phyloP scores from a whole-genome alignment of 1,140 invertebrate species.

The Tigriopus japonicus region DNA sequence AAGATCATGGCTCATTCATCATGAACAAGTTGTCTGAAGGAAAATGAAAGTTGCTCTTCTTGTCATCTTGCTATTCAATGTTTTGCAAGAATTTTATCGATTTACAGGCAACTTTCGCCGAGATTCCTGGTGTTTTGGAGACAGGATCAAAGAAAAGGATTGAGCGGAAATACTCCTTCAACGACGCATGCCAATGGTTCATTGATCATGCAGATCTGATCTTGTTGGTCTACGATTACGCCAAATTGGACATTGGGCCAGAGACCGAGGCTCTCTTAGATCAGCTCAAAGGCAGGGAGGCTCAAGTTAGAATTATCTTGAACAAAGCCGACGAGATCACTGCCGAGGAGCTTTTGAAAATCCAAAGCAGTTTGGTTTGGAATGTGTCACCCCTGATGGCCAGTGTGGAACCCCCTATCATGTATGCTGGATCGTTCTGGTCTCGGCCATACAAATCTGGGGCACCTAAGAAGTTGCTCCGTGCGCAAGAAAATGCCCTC shows the following conservation, averaged over 20 bases:
- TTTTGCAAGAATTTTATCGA: neutral
- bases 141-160: constrained; percentile 53
- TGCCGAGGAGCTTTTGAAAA: constrained; percentile 73
- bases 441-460: constrained; percentile 59
- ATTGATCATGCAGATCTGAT: constrained; percentile 86
- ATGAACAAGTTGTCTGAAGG: neutral
- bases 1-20: neutral
- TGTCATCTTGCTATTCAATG: neutral
- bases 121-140: constrained; percentile 87
- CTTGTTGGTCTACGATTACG: constrained; percentile 82
- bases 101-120: constrained; percentile 72
- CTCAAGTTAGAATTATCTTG: constrained; percentile 70
- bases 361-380: constrained; percentile 84
- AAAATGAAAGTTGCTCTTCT: neutral
- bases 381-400: constrained; percentile 87
- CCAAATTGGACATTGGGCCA: constrained; percentile 79
- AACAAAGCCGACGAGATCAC: constrained; percentile 88
- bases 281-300: constrained; percentile 76
- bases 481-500: constrained; percentile 70
- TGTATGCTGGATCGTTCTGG: constrained; percentile 78
- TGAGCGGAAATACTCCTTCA: constrained; percentile 79
- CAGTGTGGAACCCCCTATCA: constrained; percentile 60
- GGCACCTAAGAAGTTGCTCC: constrained; percentile 49
- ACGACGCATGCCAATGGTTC: constrained; percentile 90
- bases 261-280: constrained; percentile 83